A percentile compares a stretch with the other conserved stretches of the same genome.
Conservation (phyloP, 1,140 invertebrate species). For the Drosophila simulans region DNA sequence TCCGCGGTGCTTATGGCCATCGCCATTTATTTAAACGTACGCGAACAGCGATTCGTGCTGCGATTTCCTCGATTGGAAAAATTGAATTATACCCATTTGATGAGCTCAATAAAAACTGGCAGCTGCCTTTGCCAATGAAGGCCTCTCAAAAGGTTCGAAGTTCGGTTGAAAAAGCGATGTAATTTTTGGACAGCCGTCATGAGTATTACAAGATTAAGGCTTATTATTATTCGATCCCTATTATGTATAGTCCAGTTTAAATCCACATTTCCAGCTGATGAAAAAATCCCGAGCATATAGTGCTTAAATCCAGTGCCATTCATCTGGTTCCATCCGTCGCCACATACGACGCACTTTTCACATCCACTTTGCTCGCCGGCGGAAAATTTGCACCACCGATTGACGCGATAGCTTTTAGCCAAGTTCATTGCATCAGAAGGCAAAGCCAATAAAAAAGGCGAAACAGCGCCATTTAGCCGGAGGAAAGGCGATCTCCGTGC, state of each 20-base stretch:
- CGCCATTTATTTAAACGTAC: slow-evolving; percentile 78
- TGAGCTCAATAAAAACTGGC: slow-evolving; percentile 72
- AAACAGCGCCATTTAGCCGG: slow-evolving; percentile 33
- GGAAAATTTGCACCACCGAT: slow-evolving; percentile 28
- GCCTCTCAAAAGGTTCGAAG: slow-evolving; percentile 16
- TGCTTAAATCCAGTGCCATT: slow-evolving; percentile 12
- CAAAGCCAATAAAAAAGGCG: slow-evolving; percentile 38
- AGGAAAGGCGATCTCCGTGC: slow-evolving; percentile 29
- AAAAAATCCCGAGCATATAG: slow-evolving; percentile 7
- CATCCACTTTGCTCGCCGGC: slow-evolving; percentile 4
- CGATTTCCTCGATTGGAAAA: slow-evolving; percentile 74
- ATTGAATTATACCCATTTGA: slow-evolving; percentile 81
- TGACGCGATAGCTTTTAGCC: slow-evolving; percentile 51
- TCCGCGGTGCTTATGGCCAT: slow-evolving; percentile 48
- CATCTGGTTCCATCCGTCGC: neutral
- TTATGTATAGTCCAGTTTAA: neutral
- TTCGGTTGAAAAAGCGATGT: slow-evolving; percentile 12
- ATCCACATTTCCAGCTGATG: slow-evolving; percentile 1
- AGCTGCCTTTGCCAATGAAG: slow-evolving; percentile 45
- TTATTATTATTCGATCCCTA: slow-evolving; percentile 1
- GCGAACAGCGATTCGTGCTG: slow-evolving; percentile 55
- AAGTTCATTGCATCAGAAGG: slow-evolving; percentile 47
- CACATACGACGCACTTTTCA: slow-evolving; percentile 39
- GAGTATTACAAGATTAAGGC: no score
- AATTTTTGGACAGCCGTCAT: neutral